Percentiles rank a stretch among this genome's conserved stretches.
phyloP scores from a whole-genome alignment of 2,113 vertebrate genomes.

The Martes martes region DNA sequence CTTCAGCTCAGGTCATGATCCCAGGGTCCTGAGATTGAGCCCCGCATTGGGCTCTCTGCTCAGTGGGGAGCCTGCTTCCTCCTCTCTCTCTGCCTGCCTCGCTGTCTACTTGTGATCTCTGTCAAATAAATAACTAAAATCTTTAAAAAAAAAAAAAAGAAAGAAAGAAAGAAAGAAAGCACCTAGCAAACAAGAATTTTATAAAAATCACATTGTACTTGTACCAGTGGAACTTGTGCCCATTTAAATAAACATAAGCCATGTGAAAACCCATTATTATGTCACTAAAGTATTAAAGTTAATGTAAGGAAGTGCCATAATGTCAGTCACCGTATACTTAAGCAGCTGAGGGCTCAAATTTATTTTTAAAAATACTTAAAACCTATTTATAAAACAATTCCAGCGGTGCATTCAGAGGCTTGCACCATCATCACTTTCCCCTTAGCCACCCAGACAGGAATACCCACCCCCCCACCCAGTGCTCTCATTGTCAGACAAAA shows the following conservation, averaged over 20 bases:
- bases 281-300: not conserved
- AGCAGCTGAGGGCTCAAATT: not conserved
- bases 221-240: not conserved
- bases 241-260: not conserved
- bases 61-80: too few species aligned
- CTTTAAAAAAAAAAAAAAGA: too few species aligned
- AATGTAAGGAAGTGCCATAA: not conserved
- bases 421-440: not conserved
- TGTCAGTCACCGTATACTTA: not conserved
- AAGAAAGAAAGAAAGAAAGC: conserved; percentile 5
- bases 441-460: not conserved
- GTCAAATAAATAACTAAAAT: too few species aligned
- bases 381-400: not conserved
- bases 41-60: too few species aligned
- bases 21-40: too few species aligned
- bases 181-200: not conserved
- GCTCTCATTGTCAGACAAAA: not conserved
- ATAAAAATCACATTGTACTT: not conserved
- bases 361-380: not conserved
- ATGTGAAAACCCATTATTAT: not conserved
- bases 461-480: not conserved
- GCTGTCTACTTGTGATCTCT: too few species aligned
- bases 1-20: too few species aligned
- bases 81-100: too few species aligned
- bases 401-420: not conserved